phyloP scores from a whole-genome alignment of 92 coral and sea anemone genomes.

The Diadumene lineata region DNA sequence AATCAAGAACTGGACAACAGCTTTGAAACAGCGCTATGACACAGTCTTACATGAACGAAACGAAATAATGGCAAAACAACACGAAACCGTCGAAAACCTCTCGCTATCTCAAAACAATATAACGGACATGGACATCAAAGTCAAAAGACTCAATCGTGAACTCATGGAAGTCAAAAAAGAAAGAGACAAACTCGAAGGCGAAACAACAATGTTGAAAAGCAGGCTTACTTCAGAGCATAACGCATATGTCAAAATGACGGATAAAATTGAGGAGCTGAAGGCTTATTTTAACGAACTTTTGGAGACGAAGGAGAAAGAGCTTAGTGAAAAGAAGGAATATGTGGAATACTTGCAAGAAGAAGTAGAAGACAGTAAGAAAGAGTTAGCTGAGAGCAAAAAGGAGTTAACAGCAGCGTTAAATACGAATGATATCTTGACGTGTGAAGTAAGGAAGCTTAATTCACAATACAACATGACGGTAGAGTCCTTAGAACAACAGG shows the following conservation, averaged over 20 bases:
- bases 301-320: constrained; percentile 24
- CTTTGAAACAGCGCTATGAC: constrained; percentile 73
- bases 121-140: constrained; percentile 45
- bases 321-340: constrained; percentile 36
- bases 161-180: constrained; percentile 54
- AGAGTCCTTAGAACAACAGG: constrained; percentile 36
- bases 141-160: constrained; percentile 60
- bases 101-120: constrained; percentile 39
- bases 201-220: constrained; percentile 32
- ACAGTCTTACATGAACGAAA: constrained; percentile 57
- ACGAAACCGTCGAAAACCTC: constrained; percentile 34
- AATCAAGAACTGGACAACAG: constrained; percentile 81
- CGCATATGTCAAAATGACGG: constrained; percentile 16
- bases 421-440: constrained; percentile 46
- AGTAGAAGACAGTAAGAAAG: constrained; percentile 41
- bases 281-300: constrained; percentile 17
- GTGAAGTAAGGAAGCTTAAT: constrained; percentile 47
- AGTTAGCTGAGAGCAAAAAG: constrained; percentile 19
- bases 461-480: constrained; percentile 35
- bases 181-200: constrained; percentile 43
- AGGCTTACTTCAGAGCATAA: constrained; percentile 10
- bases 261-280: constrained; percentile 24
- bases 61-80: constrained; percentile 39
- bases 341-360: constrained; percentile 41
- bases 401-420: constrained; percentile 6